phyloP scores from a whole-genome alignment of 2,888 invertebrate genomes.

The Imbricaverruca yamaguchii region DNA sequence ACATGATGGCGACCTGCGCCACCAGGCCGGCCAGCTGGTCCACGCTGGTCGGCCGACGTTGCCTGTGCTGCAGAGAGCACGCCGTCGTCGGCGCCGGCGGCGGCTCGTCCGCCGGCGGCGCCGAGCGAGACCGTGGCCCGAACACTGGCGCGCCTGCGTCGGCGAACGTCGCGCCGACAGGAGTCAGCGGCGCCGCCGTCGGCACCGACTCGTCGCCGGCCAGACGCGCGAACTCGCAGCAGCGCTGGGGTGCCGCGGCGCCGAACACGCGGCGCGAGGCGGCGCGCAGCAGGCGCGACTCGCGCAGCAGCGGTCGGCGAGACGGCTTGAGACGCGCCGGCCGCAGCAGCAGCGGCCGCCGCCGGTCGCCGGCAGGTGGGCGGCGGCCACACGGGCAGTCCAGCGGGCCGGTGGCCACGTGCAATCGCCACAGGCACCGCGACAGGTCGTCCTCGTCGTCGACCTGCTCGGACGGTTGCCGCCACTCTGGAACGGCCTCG shows the following conservation, averaged over 20 bases:
- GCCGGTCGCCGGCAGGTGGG: neutral
- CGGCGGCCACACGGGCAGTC: constrained; percentile 2
- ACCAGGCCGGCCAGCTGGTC: constrained; percentile 14
- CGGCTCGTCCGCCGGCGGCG: neutral
- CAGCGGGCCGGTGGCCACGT: neutral
- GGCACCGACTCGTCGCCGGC: too few relatives aligned
- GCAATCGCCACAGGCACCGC: neutral
- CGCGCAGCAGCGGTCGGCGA: constrained; percentile 7
- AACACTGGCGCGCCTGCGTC: constrained; percentile 4
- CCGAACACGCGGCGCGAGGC: neutral
- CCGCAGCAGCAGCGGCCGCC: neutral
- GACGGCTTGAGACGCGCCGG: constrained; percentile 14
- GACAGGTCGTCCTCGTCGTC: neutral
- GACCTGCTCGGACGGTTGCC: neutral
- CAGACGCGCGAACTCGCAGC: neutral
- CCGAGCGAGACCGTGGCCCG: too few relatives aligned
- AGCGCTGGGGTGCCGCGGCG: neutral
- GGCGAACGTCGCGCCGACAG: neutral
- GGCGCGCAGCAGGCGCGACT: neutral
- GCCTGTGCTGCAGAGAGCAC: neutral
- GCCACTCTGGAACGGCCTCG: neutral
- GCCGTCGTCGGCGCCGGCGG: neutral
- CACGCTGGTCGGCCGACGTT: neutral
- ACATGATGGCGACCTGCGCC: constrained; percentile 17
- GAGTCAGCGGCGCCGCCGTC: neutral